These are phyloP conservation scores for Nemurella pictetii DNA, from an alignment of 2,888 invertebrate genomes.

Conservation along the genomic window DNA sequence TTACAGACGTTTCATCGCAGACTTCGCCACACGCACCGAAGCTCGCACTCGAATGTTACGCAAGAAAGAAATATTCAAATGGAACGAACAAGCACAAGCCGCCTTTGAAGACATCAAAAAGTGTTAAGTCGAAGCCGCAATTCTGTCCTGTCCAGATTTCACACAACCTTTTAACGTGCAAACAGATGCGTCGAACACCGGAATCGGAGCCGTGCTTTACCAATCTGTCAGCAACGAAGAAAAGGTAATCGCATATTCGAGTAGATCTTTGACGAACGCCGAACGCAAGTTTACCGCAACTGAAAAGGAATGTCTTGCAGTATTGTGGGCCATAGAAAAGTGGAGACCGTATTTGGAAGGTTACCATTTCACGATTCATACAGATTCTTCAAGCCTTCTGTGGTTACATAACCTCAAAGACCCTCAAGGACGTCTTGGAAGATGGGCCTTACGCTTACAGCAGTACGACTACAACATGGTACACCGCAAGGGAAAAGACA, in stretches of 20 bases:
- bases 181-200: slow-evolving; percentile 45
- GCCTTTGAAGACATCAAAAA: slow-evolving; percentile 38
- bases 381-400: slow-evolving; percentile 21
- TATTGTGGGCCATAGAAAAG: slow-evolving; percentile 32
- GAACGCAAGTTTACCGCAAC: slow-evolving; percentile 27
- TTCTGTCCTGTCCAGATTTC: slow-evolving; percentile 44
- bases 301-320: slow-evolving; percentile 24
- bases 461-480: slow-evolving; percentile 46
- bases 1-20: slow-evolving; percentile 44
- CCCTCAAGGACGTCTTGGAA: slow-evolving; percentile 11
- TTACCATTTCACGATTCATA: slow-evolving; percentile 8
- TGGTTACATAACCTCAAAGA: slow-evolving; percentile 30
- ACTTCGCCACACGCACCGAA: slow-evolving; percentile 34
- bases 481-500: slow-evolving; percentile 45
- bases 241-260: slow-evolving; percentile 24
- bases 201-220: slow-evolving; percentile 45
- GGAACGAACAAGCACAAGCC: slow-evolving; percentile 16
- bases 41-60: slow-evolving; percentile 42
- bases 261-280: slow-evolving; percentile 8
- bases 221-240: slow-evolving; percentile 41
- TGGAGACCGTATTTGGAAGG: slow-evolving; percentile 31
- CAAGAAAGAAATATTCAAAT: slow-evolving; percentile 21
- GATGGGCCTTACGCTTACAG: slow-evolving; percentile 41
- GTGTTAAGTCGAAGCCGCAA: slow-evolving; percentile 37
- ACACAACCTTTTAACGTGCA: slow-evolving; percentile 41